A percentile compares a stretch with the other conserved stretches of the same genome.
Evolutionary conservation across 2,113 vertebrate genomes (phyloP).

Genomic region (Aramus guarauna): DNA sequence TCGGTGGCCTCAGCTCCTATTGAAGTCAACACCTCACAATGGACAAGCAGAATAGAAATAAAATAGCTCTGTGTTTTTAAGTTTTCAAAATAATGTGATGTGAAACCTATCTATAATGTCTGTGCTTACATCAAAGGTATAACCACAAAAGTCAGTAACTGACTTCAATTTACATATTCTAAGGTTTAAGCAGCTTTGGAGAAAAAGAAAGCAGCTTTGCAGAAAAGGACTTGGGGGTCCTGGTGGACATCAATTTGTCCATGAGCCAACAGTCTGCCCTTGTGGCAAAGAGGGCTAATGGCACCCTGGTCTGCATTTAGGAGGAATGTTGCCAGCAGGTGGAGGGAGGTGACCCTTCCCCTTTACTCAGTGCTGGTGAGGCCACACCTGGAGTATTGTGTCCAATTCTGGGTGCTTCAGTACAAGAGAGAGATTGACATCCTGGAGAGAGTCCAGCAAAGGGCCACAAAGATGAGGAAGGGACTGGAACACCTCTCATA

Average conservation of each 20-base stretch:
- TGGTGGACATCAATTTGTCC: neutral
- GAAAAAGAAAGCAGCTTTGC: neutral
- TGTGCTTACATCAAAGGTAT: neutral
- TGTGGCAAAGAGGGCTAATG: fast-evolving
- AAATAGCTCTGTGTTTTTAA: neutral
- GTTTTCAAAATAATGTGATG: neutral
- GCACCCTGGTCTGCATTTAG: neutral
- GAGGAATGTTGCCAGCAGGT: neutral
- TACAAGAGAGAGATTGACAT: neutral
- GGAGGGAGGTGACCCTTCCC: neutral
- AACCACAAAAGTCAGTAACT: neutral
- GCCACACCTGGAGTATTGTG: neutral
- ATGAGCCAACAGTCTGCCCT: neutral
- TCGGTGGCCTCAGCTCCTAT: neutral
- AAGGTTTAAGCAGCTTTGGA: neutral
- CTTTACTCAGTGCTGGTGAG: neutral
- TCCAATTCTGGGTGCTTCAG: neutral
- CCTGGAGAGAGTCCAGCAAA: neutral
- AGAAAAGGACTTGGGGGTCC: neutral
- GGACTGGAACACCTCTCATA: neutral
- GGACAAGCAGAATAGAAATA: neutral
- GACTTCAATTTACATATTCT: neutral
- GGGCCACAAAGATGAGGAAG: neutral
- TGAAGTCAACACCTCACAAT: slow-evolving; percentile 1
- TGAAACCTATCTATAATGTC: neutral